Conservation (phyloP, 1,140 invertebrate species). For the Calephelis nemesis region DNA sequence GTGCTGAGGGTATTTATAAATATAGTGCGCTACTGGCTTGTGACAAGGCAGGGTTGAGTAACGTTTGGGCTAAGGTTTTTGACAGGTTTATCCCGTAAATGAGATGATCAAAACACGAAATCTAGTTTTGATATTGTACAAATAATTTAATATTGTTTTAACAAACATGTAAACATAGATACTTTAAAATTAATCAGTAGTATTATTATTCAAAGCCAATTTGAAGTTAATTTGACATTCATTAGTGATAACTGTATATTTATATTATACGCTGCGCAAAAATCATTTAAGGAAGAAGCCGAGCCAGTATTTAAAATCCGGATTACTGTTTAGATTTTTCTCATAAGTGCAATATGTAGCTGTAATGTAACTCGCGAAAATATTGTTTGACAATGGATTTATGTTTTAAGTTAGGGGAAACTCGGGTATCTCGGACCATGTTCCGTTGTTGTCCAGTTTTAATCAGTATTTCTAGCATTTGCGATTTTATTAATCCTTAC, state of each 20-base stretch:
- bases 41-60: constrained; percentile 46
- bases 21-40: constrained; percentile 42
- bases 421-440: too few species aligned
- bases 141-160: constrained; percentile 36
- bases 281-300: constrained; percentile 61
- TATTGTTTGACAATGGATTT: constrained; percentile 8
- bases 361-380: constrained; percentile 44
- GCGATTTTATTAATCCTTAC: too few species aligned
- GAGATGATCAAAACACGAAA: constrained; percentile 37
- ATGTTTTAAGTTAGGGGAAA: neutral
- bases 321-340: constrained; percentile 71
- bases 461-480: too few species aligned
- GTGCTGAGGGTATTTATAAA: constrained; percentile 60
- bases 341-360: constrained; percentile 74
- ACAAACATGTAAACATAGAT: constrained; percentile 35
- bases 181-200: constrained; percentile 40
- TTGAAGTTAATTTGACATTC: constrained; percentile 48
- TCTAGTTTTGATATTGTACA: constrained; percentile 46
- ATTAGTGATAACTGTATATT: constrained; percentile 41
- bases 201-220: constrained; percentile 40
- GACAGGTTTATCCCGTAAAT: constrained; percentile 33
- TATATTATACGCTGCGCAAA: constrained; percentile 48
- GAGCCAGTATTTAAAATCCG: constrained; percentile 77
- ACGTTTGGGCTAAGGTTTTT: constrained; percentile 39
- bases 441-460: too few species aligned